Evolutionary conservation across 2,113 vertebrate genomes (phyloP), one percentile per base, ranked within the genome.

Genomic region (Microtus montanus): DNA sequence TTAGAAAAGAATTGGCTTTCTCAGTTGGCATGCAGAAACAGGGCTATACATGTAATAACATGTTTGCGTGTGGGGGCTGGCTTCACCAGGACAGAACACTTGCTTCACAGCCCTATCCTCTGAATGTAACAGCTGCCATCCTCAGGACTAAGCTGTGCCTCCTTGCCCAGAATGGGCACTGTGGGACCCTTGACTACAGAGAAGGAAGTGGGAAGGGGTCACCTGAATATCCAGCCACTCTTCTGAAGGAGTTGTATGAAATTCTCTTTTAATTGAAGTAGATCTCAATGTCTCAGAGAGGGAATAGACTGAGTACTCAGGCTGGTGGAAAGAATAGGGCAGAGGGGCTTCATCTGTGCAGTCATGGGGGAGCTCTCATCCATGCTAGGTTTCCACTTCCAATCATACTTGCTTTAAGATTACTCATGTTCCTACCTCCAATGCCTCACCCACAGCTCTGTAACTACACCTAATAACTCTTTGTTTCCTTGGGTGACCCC

Each of bases 1-100:
- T 84, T 92, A 79, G 87, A 84, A 30, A 20, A 85, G 64, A 30
- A n/a, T 22, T 73, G 68, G 17, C 38, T 74, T 95, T 90, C 64
- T 87, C 41, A 44, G 3, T 6, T 73, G 66, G 28, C 12, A 3
- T 35, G 5, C 49, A 28, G 58, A 61, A 61, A 44, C 52, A 35
- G 20, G 35, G 61, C 49, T 30, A 1, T 71, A 74, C 26, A 35
- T 49, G 3, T 49, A 47, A 11, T 47, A 28, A 78, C 35, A 58
- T 47, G 38, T 52, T 92, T 70, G 15, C 28, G 52, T 5, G 26
- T 3, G 14, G 44, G 24, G n/a, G 7, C 74, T 64, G n/a, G 13
- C 24, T 19, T 8, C 68, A 35, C 87, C 38, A 44, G 7, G 15
- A 54, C 28, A 75, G 30, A 63, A 49, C 52, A 20, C 20, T 38